These are phyloP conservation scores for Podiceps cristatus DNA, from an alignment of 2,113 vertebrate species.

Conservation along the genomic window DNA sequence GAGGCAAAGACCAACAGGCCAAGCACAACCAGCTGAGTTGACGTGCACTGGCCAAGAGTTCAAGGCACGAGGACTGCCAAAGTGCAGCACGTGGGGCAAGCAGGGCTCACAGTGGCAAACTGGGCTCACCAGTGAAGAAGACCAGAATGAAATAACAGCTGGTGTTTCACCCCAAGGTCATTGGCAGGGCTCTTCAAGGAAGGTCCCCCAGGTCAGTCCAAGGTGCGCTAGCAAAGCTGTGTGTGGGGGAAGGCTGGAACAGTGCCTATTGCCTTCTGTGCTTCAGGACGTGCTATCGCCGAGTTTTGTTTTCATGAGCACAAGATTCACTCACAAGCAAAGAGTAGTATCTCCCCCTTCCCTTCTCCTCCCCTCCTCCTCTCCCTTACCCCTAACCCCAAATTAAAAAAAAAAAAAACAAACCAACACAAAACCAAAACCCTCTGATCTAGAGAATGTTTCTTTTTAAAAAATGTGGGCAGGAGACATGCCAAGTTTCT, in stretches of 20 bases:
- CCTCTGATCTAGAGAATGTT: not conserved
- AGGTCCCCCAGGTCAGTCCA: not conserved
- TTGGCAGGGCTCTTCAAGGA: not conserved
- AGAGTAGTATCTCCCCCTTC: not conserved
- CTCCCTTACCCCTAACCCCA: not conserved
- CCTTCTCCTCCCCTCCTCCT: not conserved
- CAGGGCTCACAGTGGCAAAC: not conserved
- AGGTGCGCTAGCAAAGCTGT: not conserved
- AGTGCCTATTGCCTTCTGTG: not conserved
- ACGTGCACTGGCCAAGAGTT: not conserved
- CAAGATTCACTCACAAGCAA: not conserved
- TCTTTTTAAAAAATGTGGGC: not conserved
- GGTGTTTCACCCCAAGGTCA: not conserved
- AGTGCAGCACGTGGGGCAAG: rapidly evolving
- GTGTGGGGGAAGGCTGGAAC: not conserved
- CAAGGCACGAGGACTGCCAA: not conserved
- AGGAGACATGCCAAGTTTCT: not conserved
- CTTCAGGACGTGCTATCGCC: not conserved
- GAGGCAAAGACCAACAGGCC: not conserved
- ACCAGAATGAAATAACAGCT: not conserved
- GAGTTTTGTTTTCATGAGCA: not conserved
- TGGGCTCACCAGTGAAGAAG: not conserved
- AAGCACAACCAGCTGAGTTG: not conserved
- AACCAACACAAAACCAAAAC: not conserved
- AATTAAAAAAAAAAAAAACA: not conserved